A percentile compares a stretch with the other conserved stretches of the same genome.
Evolutionary conservation across 2,113 vertebrate genomes (phyloP).

Genomic region (Pteronura brasiliensis): DNA sequence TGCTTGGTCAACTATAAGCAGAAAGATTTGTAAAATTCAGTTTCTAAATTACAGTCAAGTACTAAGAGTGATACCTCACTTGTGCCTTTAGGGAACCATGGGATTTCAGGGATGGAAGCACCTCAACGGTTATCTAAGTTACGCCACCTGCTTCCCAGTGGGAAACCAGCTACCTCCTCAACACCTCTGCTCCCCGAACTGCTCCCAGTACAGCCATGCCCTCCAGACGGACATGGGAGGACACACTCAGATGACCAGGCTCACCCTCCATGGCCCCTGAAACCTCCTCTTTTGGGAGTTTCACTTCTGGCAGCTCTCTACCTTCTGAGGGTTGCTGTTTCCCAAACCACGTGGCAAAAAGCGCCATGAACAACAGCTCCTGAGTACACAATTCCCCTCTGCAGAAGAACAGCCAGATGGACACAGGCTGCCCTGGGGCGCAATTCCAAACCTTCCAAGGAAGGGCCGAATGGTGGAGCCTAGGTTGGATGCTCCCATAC

Average conservation of each 20-base stretch:
- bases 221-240: not conserved
- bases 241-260: accelerated
- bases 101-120: not conserved
- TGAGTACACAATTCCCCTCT: not conserved
- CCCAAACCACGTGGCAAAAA: not conserved
- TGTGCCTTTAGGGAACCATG: not conserved
- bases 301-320: not conserved
- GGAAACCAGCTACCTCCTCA: not conserved
- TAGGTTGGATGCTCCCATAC: not conserved
- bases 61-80: not conserved
- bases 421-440: accelerated
- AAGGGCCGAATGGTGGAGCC: accelerated
- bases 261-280: not conserved
- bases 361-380: not conserved
- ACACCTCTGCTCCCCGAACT: not conserved
- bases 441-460: not conserved
- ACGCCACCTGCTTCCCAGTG: not conserved
- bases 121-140: not conserved
- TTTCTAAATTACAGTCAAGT: not conserved
- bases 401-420: not conserved
- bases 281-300: not conserved
- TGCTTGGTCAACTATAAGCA: not conserved
- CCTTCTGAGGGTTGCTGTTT: not conserved
- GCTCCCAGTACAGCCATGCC: not conserved
- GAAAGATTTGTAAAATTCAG: not conserved